phyloP scores from a whole-genome alignment of 2,113 vertebrate genomes.

The Romanogobio albipinnatus region DNA sequence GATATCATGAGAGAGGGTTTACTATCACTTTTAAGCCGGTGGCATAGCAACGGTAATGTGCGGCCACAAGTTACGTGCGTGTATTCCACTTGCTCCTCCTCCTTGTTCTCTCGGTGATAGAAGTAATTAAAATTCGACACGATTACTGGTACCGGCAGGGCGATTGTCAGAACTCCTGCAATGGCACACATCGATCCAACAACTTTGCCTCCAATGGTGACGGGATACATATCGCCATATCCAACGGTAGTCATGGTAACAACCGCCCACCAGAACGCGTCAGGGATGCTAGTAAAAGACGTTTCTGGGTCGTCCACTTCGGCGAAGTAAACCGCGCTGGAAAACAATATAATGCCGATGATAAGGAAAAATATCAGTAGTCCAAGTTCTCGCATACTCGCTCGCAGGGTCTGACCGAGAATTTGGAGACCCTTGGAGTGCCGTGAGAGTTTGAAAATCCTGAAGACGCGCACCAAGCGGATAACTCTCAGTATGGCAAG shows the following conservation, averaged over 20 bases:
- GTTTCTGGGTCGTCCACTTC: constrained; percentile 89
- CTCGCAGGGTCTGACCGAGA: constrained; percentile 88
- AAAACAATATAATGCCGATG: constrained; percentile 92
- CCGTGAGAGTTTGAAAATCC: constrained; percentile 94
- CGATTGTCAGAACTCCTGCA: constrained; percentile 92
- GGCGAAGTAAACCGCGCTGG: constrained; percentile 93
- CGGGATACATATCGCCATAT: constrained; percentile 94
- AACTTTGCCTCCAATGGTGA: constrained; percentile 92
- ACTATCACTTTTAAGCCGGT: constrained; percentile 80
- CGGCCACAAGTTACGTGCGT: constrained; percentile 92
- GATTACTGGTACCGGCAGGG: constrained; percentile 85
- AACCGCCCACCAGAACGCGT: constrained; percentile 97
- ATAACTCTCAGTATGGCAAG: constrained; percentile 91
- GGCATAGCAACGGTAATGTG: constrained; percentile 72
- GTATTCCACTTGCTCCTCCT: constrained; percentile 85
- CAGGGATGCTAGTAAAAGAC: constrained; percentile 88
- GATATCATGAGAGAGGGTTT: constrained; percentile 82
- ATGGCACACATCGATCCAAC: constrained; percentile 95
- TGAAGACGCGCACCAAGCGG: constrained; percentile 90
- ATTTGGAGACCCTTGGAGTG: constrained; percentile 96
- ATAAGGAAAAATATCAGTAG: constrained; percentile 95
- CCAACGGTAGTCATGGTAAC: constrained; percentile 97
- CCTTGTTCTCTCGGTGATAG: constrained; percentile 90
- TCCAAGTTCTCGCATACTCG: constrained; percentile 90
- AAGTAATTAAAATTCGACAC: constrained; percentile 83